A percentile compares a stretch with the other conserved stretches of the same genome.
Evolutionary conservation across 2,888 invertebrate species (phyloP).

Genomic region (Ceraclea dissimilis): DNA sequence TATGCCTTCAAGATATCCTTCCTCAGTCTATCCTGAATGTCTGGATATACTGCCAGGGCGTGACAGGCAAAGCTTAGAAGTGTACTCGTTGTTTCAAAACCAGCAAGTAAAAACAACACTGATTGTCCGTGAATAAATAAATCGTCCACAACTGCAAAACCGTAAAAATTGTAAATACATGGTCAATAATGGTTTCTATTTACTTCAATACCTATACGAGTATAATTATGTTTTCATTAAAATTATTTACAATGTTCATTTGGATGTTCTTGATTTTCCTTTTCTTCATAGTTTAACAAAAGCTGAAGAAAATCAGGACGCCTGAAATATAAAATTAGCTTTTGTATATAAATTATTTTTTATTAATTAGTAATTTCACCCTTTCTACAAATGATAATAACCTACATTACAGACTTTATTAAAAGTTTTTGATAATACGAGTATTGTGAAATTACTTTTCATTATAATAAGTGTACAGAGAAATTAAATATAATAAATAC

Average conservation of each 20-base stretch:
- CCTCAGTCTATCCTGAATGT: conserved; percentile 42
- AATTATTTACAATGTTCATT: neutral
- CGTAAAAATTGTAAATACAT: neutral
- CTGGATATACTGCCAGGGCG: conserved; percentile 43
- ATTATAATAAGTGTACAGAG: no score
- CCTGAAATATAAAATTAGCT: no score
- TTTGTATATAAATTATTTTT: no score
- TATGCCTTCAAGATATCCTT: conserved; percentile 38
- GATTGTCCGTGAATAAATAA: conserved; percentile 51
- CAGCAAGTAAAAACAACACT: conserved; percentile 51
- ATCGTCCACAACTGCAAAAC: conserved; percentile 44
- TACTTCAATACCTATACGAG: neutral
- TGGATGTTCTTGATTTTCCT: neutral
- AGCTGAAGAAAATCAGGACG: neutral
- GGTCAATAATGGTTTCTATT: neutral
- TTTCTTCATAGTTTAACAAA: neutral
- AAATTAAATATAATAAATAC: no score
- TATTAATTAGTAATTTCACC: no score
- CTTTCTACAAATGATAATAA: no score
- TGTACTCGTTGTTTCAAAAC: conserved; percentile 54
- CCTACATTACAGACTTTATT: no score
- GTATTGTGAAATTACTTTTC: no score
- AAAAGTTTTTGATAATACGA: no score
- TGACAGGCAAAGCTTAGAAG: conserved; percentile 49
- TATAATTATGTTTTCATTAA: neutral